Base-by-base conservation (phyloP, 2,797 vertebrate species). In the Coccyzus lansbergi region DNA sequence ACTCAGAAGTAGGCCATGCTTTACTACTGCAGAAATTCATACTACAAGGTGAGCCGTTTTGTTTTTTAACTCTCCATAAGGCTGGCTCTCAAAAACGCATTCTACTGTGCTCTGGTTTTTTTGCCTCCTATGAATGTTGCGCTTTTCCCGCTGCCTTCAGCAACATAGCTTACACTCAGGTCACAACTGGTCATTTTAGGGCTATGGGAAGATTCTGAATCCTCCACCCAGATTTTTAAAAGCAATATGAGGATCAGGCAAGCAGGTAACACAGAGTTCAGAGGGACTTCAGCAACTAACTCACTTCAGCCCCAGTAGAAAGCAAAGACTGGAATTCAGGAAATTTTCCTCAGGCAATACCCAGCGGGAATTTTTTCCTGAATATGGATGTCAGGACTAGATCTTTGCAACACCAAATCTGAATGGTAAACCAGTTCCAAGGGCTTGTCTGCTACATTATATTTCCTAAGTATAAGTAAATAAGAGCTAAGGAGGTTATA, bases 71-170 rank as follows among this genome's bases (percentile, higher is more conserved):
- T 81, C 53, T 86, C 42, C 19, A 10, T 22, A 49, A 28, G 33
- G 44, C 71, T 48, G 59, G 34, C 15, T 88, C 6, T 3, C 36
- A 93, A 91, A 75, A 38, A 71, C 10, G 13, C 40, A 46, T 58
- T 48, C 13, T n/a, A 24, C 58, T 58, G 14, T 55, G 82, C 14
- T 46, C 34, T 64, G 53, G 72, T 24, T 70, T 18, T 44, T 6
- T 71, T 22, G n/a, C n/a, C n/a, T 75, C 38, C 49, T 55, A 4
- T 9, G 11, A 69, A 89, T 21, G 9, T 49, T 75, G 42, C 29
- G 79, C 82, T 83, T 92, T 74, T 68, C 69, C 46, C 89, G 58
- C 78, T 80, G 71, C 58, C 71, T 85, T 83, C 62, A 88, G 38
- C 69, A 85, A 28, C 22, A 26, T 10, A 63, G 25, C 10, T 92